Evolutionary conservation across 2,888 invertebrate species (phyloP), one percentile per base, ranked within the genome.

Genomic region (Idaea dimidiata): DNA sequence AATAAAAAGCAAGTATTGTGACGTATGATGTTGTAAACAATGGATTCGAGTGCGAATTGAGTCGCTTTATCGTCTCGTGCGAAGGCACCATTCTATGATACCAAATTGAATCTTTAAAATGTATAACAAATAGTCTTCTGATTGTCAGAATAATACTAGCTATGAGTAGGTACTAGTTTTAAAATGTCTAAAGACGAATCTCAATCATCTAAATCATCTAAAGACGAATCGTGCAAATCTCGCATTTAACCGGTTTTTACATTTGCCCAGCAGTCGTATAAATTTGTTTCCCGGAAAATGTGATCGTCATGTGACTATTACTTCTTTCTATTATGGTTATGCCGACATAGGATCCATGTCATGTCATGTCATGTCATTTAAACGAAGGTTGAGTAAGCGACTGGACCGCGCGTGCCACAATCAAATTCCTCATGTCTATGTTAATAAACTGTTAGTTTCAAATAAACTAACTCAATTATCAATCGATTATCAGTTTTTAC

Each of bases 371-470:
- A 43, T 14, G 7, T 14, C 14, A 7, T 10, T 43, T 10, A 14
- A 14, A 43, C 43, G 10, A 43, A 43, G 43, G 43, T 43, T 43
- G 43, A 43, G 14, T 10, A 8, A 14, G 43, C 43, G 43, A 14
- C 18, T 16, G 18, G 55, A 55, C 43, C 54, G 62, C 65, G 62
- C 59, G 63, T 60, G 66, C 63, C 63, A 17, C 14, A 31, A 32
- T 17, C 69, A 64, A 74, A 79, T 78, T 76, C 74, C 75, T 72
- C 80, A 74, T 71, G 63, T 59, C 68, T 61, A 71, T 70, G 74
- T 63, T 76, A 80, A 78, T 66, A 59, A 66, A 54, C 59, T 53
- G 64, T 43, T 59, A 54, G 63, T 71, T 72, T 70, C 71, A 63
- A 64, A 69, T 68, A 65, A 61, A 62, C 61, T 60, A 24, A 57